phyloP scores from a whole-genome alignment of 1,140 invertebrate species.

The Melanaphis sacchari region DNA sequence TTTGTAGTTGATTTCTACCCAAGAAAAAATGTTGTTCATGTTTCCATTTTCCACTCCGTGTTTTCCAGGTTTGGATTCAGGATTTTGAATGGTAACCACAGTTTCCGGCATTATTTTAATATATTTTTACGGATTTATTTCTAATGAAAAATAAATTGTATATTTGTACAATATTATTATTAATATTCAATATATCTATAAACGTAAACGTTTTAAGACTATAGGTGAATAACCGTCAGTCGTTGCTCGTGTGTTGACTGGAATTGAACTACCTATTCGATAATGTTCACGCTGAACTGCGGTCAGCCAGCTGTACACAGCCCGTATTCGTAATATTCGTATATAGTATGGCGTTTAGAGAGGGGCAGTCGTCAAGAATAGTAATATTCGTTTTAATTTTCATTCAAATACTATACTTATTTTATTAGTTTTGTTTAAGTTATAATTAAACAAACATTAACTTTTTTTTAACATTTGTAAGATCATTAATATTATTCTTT shows the following conservation, averaged over 20 bases:
- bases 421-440: background rate
- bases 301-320: background rate
- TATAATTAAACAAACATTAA: background rate
- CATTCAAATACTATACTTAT: background rate
- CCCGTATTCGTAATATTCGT: background rate
- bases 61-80: slow-evolving; percentile 62
- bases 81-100: slow-evolving; percentile 37
- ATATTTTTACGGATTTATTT: background rate
- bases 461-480: background rate
- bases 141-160: background rate
- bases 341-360: background rate
- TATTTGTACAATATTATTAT: background rate
- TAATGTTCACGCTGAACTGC: background rate
- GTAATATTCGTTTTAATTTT: background rate
- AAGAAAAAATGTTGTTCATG: slow-evolving; percentile 61
- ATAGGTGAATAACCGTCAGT: background rate
- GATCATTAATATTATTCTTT: background rate
- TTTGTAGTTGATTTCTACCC: slow-evolving; percentile 64
- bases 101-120: slow-evolving; percentile 23
- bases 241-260: slow-evolving; percentile 15
- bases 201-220: background rate
- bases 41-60: slow-evolving; percentile 62
- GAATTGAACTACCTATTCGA: slow-evolving; percentile 37
- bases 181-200: background rate
- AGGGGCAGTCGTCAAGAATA: slow-evolving; percentile 4